Percentiles rank a stretch among this genome's conserved stretches.
Evolutionary conservation across 2,888 invertebrate genomes (phyloP).

Genomic region (Meliscaeva auricollis): DNA sequence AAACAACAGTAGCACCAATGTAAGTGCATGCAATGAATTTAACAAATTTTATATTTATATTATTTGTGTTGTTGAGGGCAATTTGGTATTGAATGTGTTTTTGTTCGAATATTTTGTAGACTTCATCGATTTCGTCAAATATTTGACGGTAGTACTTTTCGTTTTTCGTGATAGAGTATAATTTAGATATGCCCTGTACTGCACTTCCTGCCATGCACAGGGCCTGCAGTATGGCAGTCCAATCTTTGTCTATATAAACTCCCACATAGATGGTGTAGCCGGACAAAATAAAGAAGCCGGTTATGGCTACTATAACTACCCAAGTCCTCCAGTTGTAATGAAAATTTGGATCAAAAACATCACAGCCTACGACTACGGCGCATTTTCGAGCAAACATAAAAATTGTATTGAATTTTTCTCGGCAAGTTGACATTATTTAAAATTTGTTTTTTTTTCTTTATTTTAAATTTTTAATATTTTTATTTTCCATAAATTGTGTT

Average conservation of each 20-base stretch:
- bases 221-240: slow-evolving; percentile 77
- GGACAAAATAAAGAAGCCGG: slow-evolving; percentile 75
- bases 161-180: background rate
- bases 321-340: slow-evolving; percentile 77
- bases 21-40: too few species aligned
- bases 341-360: slow-evolving; percentile 76
- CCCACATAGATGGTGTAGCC: slow-evolving; percentile 79
- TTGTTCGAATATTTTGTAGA: slow-evolving; percentile 77
- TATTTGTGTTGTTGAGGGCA: slow-evolving; percentile 71
- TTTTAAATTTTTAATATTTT: too few species aligned
- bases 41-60: slow-evolving; percentile 5
- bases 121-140: slow-evolving; percentile 35
- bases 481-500: background rate
- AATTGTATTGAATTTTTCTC: slow-evolving; percentile 6
- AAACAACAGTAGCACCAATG: background rate
- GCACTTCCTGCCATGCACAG: slow-evolving; percentile 76
- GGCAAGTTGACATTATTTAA: background rate
- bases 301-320: slow-evolving; percentile 47
- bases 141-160: background rate
- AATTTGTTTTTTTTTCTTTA: too few species aligned
- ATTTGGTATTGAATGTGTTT: slow-evolving; percentile 70
- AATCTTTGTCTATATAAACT: slow-evolving; percentile 73
- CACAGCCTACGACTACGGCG: slow-evolving; percentile 75
- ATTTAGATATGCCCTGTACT: background rate
- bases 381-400: slow-evolving; percentile 19